Base-by-base conservation (phyloP, 1,140 invertebrate species). In the Drosophila subpulchrella region DNA sequence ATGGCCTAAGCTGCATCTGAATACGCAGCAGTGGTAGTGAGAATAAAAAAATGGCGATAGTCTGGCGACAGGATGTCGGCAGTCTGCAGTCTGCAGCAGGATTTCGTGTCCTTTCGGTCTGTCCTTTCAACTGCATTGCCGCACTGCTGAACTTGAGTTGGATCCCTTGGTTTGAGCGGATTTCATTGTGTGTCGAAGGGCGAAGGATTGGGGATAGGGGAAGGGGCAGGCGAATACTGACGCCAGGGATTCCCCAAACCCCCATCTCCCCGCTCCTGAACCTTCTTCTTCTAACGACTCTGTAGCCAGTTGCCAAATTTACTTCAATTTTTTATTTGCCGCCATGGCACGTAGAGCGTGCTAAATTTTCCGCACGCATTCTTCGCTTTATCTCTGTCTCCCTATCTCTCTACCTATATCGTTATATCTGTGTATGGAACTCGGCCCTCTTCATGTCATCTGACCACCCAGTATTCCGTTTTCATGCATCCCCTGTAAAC, bases 341-440 rank as follows among this genome's bases (percentile, higher is more conserved):
- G 73, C 53, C 58, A 20, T 77, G 73, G 73, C 81, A 85, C 81
- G 79, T 88, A 83, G 63, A 83, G 57, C 84, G 83, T 88, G 83
- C 76, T 89, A 88, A 77, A 88, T 88, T 89, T 88, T 83, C 72
- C 79, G 72, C 78, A 85, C 82, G 82, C 82, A 88, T 88, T 88
- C 79, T 57, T 77, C 63, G 41, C 41, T 77, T 34, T 50, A 56
- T 55, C 61, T 42, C 27, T 44, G 32, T 20, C 39, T 51, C 55
- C 36, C 17, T 59, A 39, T 27, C 41, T 41, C 13, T 38, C 15
- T 48, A 38, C 46, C 24, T 42, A 15, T 30, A n/a, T 15, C 13
- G 17, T 20, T 12, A n/a, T 71, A 5, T 42, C 13, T 54, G 27
- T 3, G 27, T 5, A 54, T 39, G 32, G 17, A 24, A 53, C 6